These are phyloP conservation scores for Alauda arvensis DNA, from an alignment of 2,797 vertebrate genomes.

Conservation along the genomic window DNA sequence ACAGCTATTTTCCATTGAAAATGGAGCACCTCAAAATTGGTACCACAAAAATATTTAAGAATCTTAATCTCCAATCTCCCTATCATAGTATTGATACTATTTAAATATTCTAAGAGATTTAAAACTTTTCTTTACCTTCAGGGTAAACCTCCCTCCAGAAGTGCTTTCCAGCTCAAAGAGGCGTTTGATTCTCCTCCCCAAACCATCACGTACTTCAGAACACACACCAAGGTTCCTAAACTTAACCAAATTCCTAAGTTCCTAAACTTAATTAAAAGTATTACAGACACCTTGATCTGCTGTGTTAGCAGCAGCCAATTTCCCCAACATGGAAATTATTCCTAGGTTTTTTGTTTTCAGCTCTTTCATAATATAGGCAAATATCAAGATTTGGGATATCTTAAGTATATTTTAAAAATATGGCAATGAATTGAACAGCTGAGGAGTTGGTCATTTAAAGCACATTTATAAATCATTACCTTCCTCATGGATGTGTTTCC, in stretches of 20 bases:
- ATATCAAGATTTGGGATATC: background rate
- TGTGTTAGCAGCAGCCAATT: background rate
- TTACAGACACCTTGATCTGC: background rate
- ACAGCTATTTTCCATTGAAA: background rate
- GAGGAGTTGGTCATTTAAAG: background rate
- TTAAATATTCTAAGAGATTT: background rate
- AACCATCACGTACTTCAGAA: background rate
- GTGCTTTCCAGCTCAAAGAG: background rate
- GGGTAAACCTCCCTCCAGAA: background rate
- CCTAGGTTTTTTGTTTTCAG: background rate
- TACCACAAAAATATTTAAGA: background rate
- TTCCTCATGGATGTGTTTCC: conserved; percentile 80
- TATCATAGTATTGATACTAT: background rate
- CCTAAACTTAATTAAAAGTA: background rate
- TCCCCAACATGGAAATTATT: background rate
- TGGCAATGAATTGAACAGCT: background rate
- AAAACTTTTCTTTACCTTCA: background rate
- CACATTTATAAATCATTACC: conserved; percentile 52
- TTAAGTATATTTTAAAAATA: background rate
- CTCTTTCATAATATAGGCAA: background rate
- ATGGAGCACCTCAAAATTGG: background rate
- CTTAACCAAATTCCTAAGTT: background rate
- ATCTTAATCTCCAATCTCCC: background rate
- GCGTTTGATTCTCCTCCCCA: background rate
- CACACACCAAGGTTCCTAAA: background rate